These are phyloP conservation scores for Pseudorhombus dupliciocellatus DNA, from an alignment of 2,113 vertebrate species.

Conservation along the genomic window DNA sequence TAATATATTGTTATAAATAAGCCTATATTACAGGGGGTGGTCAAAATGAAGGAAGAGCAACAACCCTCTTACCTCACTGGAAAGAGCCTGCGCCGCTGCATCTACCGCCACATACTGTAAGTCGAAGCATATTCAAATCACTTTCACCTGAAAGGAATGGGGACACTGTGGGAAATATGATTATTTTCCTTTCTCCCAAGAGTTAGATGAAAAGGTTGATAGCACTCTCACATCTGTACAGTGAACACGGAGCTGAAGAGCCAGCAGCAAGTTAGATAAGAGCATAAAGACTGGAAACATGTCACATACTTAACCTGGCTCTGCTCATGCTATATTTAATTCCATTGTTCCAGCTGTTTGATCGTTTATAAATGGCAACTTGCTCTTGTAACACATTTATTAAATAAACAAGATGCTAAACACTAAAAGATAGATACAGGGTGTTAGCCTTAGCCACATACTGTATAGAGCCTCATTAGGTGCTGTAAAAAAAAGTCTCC, in stretches of 20 bases:
- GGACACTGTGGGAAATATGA: neutral
- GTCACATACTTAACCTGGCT: no score
- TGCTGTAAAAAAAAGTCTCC: no score
- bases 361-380: neutral
- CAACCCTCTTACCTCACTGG: neutral
- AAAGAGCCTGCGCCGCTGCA: neutral
- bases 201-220: neutral
- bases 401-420: no score
- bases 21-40: constrained; percentile 11
- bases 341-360: neutral
- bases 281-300: neutral
- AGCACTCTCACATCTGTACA: neutral
- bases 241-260: neutral
- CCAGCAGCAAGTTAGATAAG: neutral
- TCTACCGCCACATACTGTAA: neutral
- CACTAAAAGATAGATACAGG: no score
- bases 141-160: neutral
- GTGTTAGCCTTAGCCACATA: no score
- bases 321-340: no score
- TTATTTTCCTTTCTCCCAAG: neutral
- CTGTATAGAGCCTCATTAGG: no score
- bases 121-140: constrained; percentile 1
- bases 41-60: constrained; percentile 30
- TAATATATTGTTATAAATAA: constrained; percentile 1
- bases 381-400: no score